phyloP scores from a whole-genome alignment of 2,888 invertebrate species.

The Baronia brevicornis region DNA sequence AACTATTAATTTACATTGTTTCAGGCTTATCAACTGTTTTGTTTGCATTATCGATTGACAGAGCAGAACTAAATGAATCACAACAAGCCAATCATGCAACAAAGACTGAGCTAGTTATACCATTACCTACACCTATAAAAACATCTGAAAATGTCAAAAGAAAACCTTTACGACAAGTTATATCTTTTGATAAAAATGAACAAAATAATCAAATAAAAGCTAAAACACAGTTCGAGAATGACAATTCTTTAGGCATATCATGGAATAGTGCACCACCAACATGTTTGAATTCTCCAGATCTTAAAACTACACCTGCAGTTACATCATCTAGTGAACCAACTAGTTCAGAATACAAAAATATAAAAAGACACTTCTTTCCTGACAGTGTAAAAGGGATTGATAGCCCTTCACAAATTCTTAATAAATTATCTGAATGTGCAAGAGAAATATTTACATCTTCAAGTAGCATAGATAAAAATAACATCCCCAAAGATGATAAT shows the following conservation, averaged over 20 bases:
- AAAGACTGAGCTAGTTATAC: conserved; percentile 81
- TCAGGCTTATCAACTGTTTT: conserved; percentile 90
- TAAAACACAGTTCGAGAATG: conserved; percentile 30
- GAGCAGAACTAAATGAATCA: conserved; percentile 83
- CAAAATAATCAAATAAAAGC: conserved; percentile 30
- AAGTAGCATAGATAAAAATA: conserved; percentile 58
- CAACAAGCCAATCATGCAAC: conserved; percentile 60
- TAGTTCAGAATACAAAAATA: conserved; percentile 56
- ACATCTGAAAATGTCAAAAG: conserved; percentile 52
- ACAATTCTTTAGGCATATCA: conserved; percentile 31
- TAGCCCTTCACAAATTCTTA: conserved; percentile 62
- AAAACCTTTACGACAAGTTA: conserved; percentile 64
- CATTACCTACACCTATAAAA: conserved; percentile 78
- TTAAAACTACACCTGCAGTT: conserved; percentile 40
- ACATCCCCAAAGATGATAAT: conserved; percentile 47
- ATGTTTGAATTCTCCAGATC: conserved; percentile 77
- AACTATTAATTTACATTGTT: conserved; percentile 28
- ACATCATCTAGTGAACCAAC: conserved; percentile 62
- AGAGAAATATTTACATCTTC: conserved; percentile 70
- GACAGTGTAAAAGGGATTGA: conserved; percentile 63
- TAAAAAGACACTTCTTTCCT: conserved; percentile 63
- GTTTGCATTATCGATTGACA: conserved; percentile 94
- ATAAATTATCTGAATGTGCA: conserved; percentile 65
- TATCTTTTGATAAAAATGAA: conserved; percentile 67
- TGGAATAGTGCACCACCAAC: conserved; percentile 78